These are phyloP conservation scores for Corbicula japonica DNA, from an alignment of 2,888 invertebrate genomes.

Conservation along the genomic window DNA sequence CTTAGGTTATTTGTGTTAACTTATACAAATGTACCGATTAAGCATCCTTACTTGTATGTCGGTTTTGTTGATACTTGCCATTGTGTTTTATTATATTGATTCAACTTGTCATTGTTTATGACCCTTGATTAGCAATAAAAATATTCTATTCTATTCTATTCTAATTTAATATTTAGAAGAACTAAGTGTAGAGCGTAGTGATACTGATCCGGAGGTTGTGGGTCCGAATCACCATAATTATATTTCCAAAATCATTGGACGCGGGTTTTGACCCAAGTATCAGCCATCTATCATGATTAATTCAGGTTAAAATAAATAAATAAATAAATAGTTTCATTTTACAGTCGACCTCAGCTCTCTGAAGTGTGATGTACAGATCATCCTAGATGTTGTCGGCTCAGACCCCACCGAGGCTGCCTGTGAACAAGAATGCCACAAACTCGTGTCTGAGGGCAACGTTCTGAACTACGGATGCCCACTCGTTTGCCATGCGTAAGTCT, in stretches of 20 bases:
- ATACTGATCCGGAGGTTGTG: background rate
- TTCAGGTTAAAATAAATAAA: background rate
- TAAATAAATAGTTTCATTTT: background rate
- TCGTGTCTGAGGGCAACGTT: constrained; percentile 40
- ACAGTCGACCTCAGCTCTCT: constrained; percentile 42
- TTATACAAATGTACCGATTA: no score
- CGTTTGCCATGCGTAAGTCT: constrained; percentile 53
- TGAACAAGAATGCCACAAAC: constrained; percentile 50
- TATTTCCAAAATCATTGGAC: no score
- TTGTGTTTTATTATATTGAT: no score
- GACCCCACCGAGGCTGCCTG: constrained; percentile 52
- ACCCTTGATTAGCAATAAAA: no score
- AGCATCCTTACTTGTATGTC: no score
- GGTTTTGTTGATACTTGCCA: no score
- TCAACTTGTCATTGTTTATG: no score
- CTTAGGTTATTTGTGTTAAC: no score
- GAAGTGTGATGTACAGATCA: constrained; percentile 54
- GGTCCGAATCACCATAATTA: no score
- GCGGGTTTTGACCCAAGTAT: no score
- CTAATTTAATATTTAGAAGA: no score
- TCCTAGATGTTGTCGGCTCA: constrained; percentile 49
- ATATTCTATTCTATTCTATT: no score
- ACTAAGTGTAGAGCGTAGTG: background rate
- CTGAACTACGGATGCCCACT: constrained; percentile 48
- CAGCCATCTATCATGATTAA: background rate